Percentiles rank a stretch among this genome's conserved stretches.
Conservation (phyloP, 2,113 vertebrate species). For the Apteryx owenii region DNA sequence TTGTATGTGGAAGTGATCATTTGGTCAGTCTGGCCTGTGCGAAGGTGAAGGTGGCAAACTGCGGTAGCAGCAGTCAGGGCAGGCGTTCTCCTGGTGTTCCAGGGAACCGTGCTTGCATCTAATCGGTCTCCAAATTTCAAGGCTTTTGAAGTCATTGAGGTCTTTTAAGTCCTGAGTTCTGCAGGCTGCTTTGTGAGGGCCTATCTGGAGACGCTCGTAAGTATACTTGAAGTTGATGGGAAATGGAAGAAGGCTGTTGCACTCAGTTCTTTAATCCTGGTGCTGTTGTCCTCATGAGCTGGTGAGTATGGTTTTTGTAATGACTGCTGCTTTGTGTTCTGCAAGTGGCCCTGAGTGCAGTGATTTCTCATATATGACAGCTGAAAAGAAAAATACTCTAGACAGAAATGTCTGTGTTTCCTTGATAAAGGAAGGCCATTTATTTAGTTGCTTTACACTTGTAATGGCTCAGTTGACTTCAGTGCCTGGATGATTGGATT, state of each 20-base stretch:
- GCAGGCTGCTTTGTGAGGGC: constrained; percentile 1
- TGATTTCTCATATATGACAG: background rate
- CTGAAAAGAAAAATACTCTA: constrained; percentile 10
- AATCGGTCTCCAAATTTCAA: background rate
- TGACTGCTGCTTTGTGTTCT: background rate
- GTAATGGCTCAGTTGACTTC: background rate
- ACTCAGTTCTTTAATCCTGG: background rate
- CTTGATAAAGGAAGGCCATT: constrained; percentile 8
- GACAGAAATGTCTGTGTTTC: constrained; percentile 55
- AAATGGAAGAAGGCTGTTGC: background rate
- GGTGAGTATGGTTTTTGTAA: background rate
- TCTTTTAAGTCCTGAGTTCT: background rate
- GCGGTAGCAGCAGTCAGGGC: background rate
- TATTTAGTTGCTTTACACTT: background rate
- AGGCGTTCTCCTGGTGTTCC: rapidly evolving
- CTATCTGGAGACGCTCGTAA: background rate
- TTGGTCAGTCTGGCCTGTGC: background rate
- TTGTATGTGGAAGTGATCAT: background rate
- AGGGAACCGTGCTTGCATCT: background rate
- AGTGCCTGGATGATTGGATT: background rate
- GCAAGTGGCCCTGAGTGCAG: background rate
- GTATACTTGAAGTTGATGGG: constrained; percentile 27
- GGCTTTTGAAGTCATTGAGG: background rate
- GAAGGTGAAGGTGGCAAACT: background rate
- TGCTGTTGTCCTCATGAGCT: background rate